These are phyloP conservation scores for Drosophila engyochracea DNA, from an alignment of 2,888 invertebrate species.

Conservation along the genomic window DNA sequence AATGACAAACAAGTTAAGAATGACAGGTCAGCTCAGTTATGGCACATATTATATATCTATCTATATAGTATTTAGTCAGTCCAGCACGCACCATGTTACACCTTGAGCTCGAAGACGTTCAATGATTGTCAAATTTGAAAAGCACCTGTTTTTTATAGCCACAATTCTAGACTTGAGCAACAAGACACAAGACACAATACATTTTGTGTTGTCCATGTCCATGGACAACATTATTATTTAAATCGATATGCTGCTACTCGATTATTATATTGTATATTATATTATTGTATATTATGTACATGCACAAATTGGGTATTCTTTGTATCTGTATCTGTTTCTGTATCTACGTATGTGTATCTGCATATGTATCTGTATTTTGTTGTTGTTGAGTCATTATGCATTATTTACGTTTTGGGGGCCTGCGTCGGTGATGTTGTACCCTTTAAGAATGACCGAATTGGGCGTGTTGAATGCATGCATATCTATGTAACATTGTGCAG, in stretches of 20 bases:
- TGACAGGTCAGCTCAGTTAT: conserved; percentile 4
- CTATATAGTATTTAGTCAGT: background rate
- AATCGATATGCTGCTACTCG: conserved; percentile 59
- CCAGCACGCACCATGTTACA: conserved; percentile 67
- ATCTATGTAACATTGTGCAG: background rate
- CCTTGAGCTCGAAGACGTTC: conserved; percentile 67
- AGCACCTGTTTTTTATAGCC: conserved; percentile 72
- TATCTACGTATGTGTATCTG: background rate
- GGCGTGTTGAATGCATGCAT: background rate
- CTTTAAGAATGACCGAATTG: background rate
- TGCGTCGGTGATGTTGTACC: background rate
- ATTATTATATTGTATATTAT: conserved; percentile 33
- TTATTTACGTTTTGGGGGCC: conserved; percentile 22
- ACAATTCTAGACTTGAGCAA: conserved; percentile 64
- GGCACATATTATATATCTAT: background rate
- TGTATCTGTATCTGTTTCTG: conserved; percentile 16
- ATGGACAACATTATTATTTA: conserved; percentile 78
- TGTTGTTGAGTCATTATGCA: conserved; percentile 42
- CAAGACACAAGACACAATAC: background rate
- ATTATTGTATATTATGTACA: conserved; percentile 6
- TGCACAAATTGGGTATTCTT: conserved; percentile 50
- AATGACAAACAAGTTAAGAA: background rate
- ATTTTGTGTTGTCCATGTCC: conserved; percentile 42
- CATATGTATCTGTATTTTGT: conserved; percentile 10
- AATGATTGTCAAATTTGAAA: conserved; percentile 62